Conservation (phyloP, 2,888 invertebrate genomes). For the Scotopteryx bipunctaria region DNA sequence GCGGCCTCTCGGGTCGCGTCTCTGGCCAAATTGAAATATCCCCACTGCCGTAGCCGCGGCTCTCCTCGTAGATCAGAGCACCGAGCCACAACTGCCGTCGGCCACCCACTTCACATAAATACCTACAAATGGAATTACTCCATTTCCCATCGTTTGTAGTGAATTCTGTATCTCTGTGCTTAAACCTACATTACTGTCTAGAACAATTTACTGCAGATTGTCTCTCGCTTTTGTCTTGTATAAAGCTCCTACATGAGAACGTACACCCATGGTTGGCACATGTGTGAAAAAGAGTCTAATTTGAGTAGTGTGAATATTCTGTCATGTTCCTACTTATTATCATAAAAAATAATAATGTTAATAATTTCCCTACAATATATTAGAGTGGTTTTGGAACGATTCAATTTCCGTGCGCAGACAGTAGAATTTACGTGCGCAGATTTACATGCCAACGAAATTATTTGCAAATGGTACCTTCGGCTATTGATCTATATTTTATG, state of each 20-base stretch:
- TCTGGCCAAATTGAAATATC: conserved; percentile 82
- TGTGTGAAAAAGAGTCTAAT: conserved; percentile 14
- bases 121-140: conserved; percentile 40
- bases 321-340: conserved; percentile 12
- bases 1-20: conserved; percentile 79
- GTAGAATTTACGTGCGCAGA: conserved; percentile 80
- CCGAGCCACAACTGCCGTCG: conserved; percentile 25
- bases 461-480: conserved; percentile 74
- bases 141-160: conserved; percentile 20
- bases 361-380: conserved; percentile 49
- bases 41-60: conserved; percentile 48
- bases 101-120: conserved; percentile 46
- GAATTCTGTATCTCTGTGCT: conserved; percentile 8
- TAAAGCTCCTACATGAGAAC: not conserved
- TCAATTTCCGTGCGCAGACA: conserved; percentile 82
- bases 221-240: conserved; percentile 1
- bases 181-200: conserved; percentile 10
- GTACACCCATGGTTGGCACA: conserved; percentile 11
- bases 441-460: conserved; percentile 79
- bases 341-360: conserved; percentile 23
- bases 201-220: conserved; percentile 16
- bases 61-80: conserved; percentile 26
- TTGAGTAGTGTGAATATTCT: conserved; percentile 10
- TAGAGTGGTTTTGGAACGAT: conserved; percentile 76
- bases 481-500: conserved; percentile 71